Evolutionary conservation across 37 sponge, comb jelly and placozoan genomes (phyloP).

Genomic region (Lycopodina hypogea): DNA sequence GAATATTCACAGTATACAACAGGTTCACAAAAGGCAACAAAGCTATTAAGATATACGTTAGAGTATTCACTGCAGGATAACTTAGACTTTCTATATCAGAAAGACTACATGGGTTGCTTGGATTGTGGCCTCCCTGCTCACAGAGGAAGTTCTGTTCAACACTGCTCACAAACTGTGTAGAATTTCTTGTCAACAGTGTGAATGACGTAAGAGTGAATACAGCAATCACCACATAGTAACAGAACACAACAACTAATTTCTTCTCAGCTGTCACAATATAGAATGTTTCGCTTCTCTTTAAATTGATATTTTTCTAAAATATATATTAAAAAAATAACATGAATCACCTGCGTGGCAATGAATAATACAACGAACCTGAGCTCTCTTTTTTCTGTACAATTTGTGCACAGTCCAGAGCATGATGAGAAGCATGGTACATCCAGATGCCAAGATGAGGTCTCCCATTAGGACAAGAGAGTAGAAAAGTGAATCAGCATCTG

Average conservation of each 20-base stretch:
- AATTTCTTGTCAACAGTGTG: background rate
- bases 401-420: constrained; percentile 32
- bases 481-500: background rate
- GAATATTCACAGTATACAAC: too few species aligned
- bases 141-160: background rate
- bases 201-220: background rate
- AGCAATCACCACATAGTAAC: constrained; percentile 2
- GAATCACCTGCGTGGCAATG: too few species aligned
- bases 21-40: too few species aligned
- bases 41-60: too few species aligned
- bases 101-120: too few species aligned
- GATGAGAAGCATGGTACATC: constrained; percentile 20
- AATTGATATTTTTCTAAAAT: too few species aligned
- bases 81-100: too few species aligned
- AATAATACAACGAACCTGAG: too few species aligned
- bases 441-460: constrained; percentile 17
- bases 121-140: constrained; percentile 5
- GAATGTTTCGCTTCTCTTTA: background rate
- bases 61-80: too few species aligned
- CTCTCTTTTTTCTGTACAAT: too few species aligned
- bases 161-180: background rate
- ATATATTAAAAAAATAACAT: too few species aligned
- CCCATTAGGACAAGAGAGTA: constrained; percentile 35
- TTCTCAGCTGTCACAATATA: constrained; percentile 8
- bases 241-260: background rate